Percentiles rank a stretch among this genome's conserved stretches.
Conservation (phyloP, 2,113 vertebrate genomes). For the Gopherus evgoodei region DNA sequence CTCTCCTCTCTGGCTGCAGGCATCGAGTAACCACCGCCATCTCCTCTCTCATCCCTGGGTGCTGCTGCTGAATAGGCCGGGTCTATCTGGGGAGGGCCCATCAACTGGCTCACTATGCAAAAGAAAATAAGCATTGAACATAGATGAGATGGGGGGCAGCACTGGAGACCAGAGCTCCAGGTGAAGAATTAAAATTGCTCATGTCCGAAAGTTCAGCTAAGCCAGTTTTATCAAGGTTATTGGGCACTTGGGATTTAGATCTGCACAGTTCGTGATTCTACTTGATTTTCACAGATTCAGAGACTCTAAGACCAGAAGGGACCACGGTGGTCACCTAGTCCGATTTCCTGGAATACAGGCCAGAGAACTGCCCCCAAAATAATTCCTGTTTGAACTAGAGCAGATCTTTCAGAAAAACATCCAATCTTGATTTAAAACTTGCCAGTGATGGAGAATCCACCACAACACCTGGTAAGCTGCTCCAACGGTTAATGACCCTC, state of each 20-base stretch:
- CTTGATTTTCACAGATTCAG: neutral
- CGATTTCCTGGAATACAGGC: neutral
- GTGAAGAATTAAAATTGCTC: neutral
- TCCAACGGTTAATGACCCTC: neutral
- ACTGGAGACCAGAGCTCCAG: neutral
- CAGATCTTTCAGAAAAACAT: neutral
- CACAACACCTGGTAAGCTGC: neutral
- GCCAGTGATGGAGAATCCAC: neutral
- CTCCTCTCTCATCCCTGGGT: conserved; percentile 79
- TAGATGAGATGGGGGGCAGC: neutral
- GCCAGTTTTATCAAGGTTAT: neutral
- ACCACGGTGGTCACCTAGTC: neutral
- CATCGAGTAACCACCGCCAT: neutral
- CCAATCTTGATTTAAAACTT: no score
- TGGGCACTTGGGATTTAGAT: neutral
- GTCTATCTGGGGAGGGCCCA: neutral
- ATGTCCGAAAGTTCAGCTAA: no score
- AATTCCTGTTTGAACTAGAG: neutral
- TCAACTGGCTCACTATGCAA: conserved; percentile 20
- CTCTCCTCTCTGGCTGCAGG: conserved; percentile 79
- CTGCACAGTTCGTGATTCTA: neutral
- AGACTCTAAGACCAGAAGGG: neutral
- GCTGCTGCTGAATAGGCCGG: conserved; percentile 6
- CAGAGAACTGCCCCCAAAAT: neutral
- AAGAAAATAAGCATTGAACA: neutral